phyloP scores from a whole-genome alignment of 2,888 invertebrate genomes.

The Ochlodes sylvanus region DNA sequence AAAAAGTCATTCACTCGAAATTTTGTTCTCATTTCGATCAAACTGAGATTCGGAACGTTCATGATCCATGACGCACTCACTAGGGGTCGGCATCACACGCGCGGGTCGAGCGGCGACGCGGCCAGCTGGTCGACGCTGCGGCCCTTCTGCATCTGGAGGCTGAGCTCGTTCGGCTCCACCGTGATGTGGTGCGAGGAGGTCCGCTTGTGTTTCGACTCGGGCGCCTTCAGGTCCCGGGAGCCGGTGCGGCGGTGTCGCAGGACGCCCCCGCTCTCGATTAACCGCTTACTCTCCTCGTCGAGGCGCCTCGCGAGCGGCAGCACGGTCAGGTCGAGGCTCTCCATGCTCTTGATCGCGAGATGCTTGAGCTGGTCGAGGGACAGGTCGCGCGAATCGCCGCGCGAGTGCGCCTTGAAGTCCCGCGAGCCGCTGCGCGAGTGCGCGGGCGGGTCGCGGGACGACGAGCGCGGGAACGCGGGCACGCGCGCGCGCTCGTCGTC shows the following conservation, averaged over 20 bases:
- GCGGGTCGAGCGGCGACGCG: slow-evolving; percentile 59
- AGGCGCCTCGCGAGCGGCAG: slow-evolving; percentile 67
- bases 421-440: slow-evolving; percentile 61
- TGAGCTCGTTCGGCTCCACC: slow-evolving; percentile 70
- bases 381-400: slow-evolving; percentile 80
- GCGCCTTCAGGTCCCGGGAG: slow-evolving; percentile 81
- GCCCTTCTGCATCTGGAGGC: slow-evolving; percentile 70
- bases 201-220: slow-evolving; percentile 71
- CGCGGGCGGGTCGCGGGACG: slow-evolving; percentile 52
- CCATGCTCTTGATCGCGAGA: slow-evolving; percentile 77
- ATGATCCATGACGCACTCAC: slow-evolving; percentile 31
- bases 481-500: slow-evolving; percentile 64
- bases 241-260: slow-evolving; percentile 86
- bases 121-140: slow-evolving; percentile 76
- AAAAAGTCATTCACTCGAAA: slow-evolving; percentile 41
- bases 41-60: slow-evolving; percentile 48
- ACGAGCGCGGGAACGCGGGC: slow-evolving; percentile 57
- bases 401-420: slow-evolving; percentile 75
- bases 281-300: slow-evolving; percentile 79
- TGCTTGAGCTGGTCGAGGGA: slow-evolving; percentile 77
- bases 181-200: slow-evolving; percentile 80
- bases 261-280: slow-evolving; percentile 71
- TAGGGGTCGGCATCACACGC: slow-evolving; percentile 51
- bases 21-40: slow-evolving; percentile 25
- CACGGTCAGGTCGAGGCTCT: slow-evolving; percentile 72